These are phyloP conservation scores for Zygothrica quintamaculata DNA, from an alignment of 2,888 invertebrate genomes.

Conservation along the genomic window DNA sequence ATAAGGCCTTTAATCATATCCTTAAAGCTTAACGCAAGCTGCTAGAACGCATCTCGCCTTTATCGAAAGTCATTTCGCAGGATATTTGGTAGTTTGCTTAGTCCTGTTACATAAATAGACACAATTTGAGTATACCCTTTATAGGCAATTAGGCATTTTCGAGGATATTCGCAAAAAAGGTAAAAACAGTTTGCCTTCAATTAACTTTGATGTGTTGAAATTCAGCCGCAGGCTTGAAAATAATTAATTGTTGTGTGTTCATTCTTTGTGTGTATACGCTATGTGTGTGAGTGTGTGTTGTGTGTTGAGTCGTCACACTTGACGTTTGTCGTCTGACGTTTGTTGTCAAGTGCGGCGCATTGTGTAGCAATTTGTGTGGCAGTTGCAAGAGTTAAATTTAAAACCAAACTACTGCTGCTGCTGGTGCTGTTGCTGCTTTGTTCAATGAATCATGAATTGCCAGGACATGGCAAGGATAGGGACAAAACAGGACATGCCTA, in stretches of 20 bases:
- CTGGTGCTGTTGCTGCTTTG: slow-evolving; percentile 22
- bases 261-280: slow-evolving; percentile 22
- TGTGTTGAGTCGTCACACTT: slow-evolving; percentile 55
- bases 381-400: slow-evolving; percentile 53
- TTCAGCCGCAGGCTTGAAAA: slow-evolving; percentile 72
- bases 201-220: slow-evolving; percentile 70
- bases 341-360: slow-evolving; percentile 48
- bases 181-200: slow-evolving; percentile 62
- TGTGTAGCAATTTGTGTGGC: slow-evolving; percentile 43
- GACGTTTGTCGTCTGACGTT: slow-evolving; percentile 46
- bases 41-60: no score
- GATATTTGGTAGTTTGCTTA: no score
- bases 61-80: no score
- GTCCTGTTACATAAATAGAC: neutral
- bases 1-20: no score
- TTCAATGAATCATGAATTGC: slow-evolving; percentile 70
- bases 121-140: neutral
- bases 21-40: no score
- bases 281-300: slow-evolving; percentile 9
- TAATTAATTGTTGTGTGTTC: slow-evolving; percentile 70
- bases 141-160: neutral
- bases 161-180: slow-evolving; percentile 34
- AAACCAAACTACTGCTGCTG: slow-evolving; percentile 23
- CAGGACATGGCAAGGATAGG: slow-evolving; percentile 20
- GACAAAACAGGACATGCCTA: neutral